Evolutionary conservation across 1,140 invertebrate genomes (phyloP).

Genomic region (Drosophila kikkawai): DNA sequence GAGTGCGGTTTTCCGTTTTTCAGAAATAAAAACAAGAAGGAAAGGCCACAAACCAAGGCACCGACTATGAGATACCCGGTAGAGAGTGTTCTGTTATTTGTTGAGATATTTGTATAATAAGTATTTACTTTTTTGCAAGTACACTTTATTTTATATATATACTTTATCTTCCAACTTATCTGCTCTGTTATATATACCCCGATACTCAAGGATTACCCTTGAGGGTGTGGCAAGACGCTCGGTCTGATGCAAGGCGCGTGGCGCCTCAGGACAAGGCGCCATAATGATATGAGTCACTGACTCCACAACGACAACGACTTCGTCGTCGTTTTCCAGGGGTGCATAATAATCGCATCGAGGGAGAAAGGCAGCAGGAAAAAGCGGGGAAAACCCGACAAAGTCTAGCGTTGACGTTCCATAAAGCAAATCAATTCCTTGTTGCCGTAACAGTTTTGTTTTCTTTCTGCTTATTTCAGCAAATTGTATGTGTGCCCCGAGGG

Average conservation of each 20-base stretch:
- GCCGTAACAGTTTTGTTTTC: conserved; percentile 42
- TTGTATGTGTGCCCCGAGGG: conserved; percentile 66
- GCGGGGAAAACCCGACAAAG: neutral
- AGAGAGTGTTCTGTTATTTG: neutral
- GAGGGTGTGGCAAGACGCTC: conserved; percentile 13
- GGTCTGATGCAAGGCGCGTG: conserved; percentile 48
- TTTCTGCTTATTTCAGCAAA: conserved; percentile 76
- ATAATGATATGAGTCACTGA: conserved; percentile 79
- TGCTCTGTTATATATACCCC: neutral
- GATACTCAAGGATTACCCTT: too few species aligned
- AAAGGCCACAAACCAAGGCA: neutral
- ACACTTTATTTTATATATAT: neutral
- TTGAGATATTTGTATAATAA: neutral
- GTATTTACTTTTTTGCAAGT: too few species aligned
- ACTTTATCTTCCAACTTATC: neutral
- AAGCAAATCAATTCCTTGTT: conserved; percentile 74
- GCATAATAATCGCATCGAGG: conserved; percentile 73
- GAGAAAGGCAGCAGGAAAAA: neutral
- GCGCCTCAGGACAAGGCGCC: conserved; percentile 67
- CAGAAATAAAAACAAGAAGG: conserved; percentile 57
- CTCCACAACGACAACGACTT: conserved; percentile 43
- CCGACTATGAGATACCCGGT: conserved; percentile 4
- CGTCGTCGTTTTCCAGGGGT: conserved; percentile 41
- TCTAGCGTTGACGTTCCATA: conserved; percentile 75
- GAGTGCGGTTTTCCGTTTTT: conserved; percentile 45